phyloP scores from a whole-genome alignment of 2,797 vertebrate genomes.

The Emydoidea blandingii region DNA sequence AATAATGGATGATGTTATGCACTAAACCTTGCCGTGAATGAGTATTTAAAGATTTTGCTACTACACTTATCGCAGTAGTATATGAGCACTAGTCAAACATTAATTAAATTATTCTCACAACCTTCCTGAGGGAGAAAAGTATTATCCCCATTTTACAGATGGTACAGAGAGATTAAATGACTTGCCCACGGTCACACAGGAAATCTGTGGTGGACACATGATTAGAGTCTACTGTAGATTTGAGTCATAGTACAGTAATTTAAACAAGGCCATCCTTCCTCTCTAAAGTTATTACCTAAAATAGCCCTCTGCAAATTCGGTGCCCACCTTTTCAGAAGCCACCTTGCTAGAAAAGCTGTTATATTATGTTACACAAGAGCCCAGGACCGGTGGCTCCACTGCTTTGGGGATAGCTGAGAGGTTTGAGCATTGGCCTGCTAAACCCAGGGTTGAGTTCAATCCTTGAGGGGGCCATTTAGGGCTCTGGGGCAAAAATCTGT shows the following conservation, averaged over 20 bases:
- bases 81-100: conserved; percentile 10
- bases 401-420: no score
- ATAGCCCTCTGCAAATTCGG: neutral
- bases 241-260: neutral
- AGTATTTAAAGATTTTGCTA: conserved; percentile 7
- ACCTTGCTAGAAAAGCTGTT: neutral
- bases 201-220: neutral
- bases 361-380: neutral
- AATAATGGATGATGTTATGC: conserved; percentile 17
- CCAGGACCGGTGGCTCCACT: neutral
- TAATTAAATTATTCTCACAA: neutral
- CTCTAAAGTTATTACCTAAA: neutral
- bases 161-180: neutral
- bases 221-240: neutral
- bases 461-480: no score
- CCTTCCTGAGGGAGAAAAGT: neutral
- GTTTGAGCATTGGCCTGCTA: no score
- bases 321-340: neutral
- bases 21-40: conserved; percentile 2
- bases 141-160: neutral
- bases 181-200: fast-evolving
- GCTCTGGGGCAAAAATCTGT: no score
- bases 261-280: neutral
- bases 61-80: neutral
- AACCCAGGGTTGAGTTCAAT: no score